Evolutionary conservation across 2,113 vertebrate genomes (phyloP), one percentile per base, ranked within the genome.

Genomic region (Archilochus colubris): DNA sequence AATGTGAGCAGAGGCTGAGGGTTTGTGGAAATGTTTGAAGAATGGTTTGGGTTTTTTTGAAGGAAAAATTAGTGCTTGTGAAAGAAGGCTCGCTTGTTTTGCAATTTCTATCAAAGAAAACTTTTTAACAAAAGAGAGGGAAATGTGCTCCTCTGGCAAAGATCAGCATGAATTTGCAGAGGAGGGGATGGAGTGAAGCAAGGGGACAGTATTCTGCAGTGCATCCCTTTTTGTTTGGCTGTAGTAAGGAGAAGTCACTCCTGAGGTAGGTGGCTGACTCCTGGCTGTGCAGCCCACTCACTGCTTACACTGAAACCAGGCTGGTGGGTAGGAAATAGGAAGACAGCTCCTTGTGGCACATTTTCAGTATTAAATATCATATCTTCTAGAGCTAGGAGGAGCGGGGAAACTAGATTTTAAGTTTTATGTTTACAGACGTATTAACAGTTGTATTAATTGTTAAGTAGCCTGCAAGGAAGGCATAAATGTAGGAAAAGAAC

Each of bases 101-200:
- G 20, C 6, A 43, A 21, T 69, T 69, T 23, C 19, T 69, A 53
- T 75, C n/a, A 40, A 58, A 63, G 38, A 11, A 58, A 43, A 58
- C 31, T 16, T 44, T 16, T 43, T 70, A 25, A n/a, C 24, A 22
- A 63, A 72, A 73, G 12, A 14, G 40, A 36, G 59, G 16, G 30
- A 73, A 78, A 77, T 1, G 1, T n/a, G 19, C 15, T 73, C 22
- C 43, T 73, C 15, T 79, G 61, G 59, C 36, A 57, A 62, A 87
- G 67, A 36, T 75, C 18, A 28, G 50, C 28, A 7, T 38, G 28
- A 17, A 21, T n/a, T 82, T 22, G 8, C 13, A 3, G 6, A 7
- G 5, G 6, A 5, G 9, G 4, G 16, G 4, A 4, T 2, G 13
- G 9, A 2, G 44, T 44, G 36, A 17, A 48, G 24, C 63, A 36